phyloP scores from a whole-genome alignment of 30 jellyfish, hydroid and myxozoan genomes.

The Aurelia sp. region DNA sequence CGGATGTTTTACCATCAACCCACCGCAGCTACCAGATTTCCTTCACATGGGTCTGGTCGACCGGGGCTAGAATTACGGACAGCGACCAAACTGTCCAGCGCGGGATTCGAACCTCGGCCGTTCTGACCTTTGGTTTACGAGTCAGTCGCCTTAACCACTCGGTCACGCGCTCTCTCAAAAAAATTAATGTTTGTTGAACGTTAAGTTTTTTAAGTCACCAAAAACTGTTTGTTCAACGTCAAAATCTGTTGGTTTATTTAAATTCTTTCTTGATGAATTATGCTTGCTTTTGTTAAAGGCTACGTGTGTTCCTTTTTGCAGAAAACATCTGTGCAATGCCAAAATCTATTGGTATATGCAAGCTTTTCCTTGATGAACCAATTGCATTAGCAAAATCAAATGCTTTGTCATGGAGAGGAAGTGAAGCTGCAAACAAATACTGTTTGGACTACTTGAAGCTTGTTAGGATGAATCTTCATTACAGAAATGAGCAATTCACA shows the following conservation, averaged over 20 bases:
- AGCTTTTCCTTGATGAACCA: slow-evolving; percentile 59
- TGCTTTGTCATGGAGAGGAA: slow-evolving; percentile 65
- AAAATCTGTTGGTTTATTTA: slow-evolving; percentile 46
- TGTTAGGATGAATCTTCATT: slow-evolving; percentile 23
- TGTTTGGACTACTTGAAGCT: slow-evolving; percentile 66
- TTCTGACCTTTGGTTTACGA: too few species aligned
- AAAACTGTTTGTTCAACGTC: slow-evolving; percentile 63
- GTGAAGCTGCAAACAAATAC: slow-evolving; percentile 56
- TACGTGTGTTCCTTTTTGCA: not conserved
- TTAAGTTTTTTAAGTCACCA: not conserved
- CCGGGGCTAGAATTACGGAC: too few species aligned
- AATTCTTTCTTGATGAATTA: slow-evolving; percentile 5
- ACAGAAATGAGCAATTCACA: slow-evolving; percentile 4
- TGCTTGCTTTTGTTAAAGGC: too few species aligned
- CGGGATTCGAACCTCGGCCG: too few species aligned
- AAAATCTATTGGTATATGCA: slow-evolving; percentile 64
- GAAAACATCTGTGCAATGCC: slow-evolving; percentile 74
- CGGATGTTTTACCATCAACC: too few species aligned
- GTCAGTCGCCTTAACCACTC: too few species aligned
- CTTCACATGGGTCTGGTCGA: too few species aligned
- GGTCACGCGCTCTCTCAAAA: too few species aligned
- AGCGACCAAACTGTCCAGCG: too few species aligned
- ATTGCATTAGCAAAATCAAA: slow-evolving; percentile 42
- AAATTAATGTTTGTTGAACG: too few species aligned
- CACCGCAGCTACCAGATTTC: too few species aligned